A percentile compares a stretch with the other conserved stretches of the same genome.
Conservation (phyloP, 2,888 invertebrate genomes). For the Meghimatium bilineatum region DNA sequence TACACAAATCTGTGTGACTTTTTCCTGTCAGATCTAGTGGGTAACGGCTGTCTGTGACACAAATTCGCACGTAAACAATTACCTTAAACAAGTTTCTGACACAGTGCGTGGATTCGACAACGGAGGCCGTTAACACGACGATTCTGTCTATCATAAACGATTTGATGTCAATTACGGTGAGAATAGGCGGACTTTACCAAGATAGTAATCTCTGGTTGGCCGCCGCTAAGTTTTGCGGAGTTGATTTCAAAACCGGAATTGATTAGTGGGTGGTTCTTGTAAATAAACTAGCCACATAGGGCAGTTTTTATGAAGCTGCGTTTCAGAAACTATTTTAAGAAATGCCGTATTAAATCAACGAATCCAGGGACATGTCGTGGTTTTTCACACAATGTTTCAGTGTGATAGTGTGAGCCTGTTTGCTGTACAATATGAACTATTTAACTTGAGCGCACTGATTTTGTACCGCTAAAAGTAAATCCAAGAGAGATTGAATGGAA, state of each 20-base stretch:
- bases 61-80: conserved; percentile 19
- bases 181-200: neutral
- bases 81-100: neutral
- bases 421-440: neutral
- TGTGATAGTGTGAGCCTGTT: neutral
- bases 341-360: neutral
- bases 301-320: neutral
- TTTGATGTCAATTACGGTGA: conserved; percentile 16
- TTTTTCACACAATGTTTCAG: neutral
- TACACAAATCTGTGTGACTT: neutral
- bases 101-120: neutral
- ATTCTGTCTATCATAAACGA: conserved; percentile 17
- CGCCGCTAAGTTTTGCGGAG: neutral
- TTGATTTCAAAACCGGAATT: neutral
- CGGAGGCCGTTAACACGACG: neutral
- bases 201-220: neutral
- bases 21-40: neutral
- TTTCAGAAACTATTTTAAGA: neutral
- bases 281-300: neutral
- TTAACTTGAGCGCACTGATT: neutral
- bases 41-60: neutral
- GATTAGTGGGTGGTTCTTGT: neutral
- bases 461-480: neutral
- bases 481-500: too few species aligned
- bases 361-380: neutral